Base-by-base conservation (phyloP, 1,140 invertebrate species). In the Prorops nasuta region DNA sequence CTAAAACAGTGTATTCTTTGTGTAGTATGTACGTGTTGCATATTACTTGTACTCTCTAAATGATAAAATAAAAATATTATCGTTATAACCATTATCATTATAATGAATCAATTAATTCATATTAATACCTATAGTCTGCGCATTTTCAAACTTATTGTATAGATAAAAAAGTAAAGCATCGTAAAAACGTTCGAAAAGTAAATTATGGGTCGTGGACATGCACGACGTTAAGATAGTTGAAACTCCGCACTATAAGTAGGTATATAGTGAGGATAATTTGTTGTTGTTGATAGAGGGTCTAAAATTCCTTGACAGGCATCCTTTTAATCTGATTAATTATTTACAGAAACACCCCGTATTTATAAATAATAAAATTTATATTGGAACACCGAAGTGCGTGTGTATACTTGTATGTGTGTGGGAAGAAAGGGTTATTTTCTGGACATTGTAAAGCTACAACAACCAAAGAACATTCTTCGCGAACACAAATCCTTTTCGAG, bases 131-230 rank as follows among this genome's bases (percentile, higher is more conserved):
- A 59, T 54, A 60, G 58, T 63, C 46, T 62, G 47, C 47, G 55
- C 63, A 63, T 46, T 46, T 61, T 58, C 49, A 58, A 60, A 66
- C 53, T 61, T 60, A 50, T 49, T 40, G 44, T 63, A 51, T 60
- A 59, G 47, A 66, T 60, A 67, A 60, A 64, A 64, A 65, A 52
- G 41, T 56, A 60, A 60, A 55, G 32, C 56, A 60, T 64, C 36
- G 46, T 67, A 69, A 58, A 69, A 69, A 66, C 55, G 44, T 66
- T 66, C 50, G 44, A 64, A 62, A 64, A 52, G 35, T 51, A 43
- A 57, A 50, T 17, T 28, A 21, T 4, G 8, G 7, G 3, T 16
- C 28, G 10, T 7, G 47, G 35, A 15, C 40, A 3, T 4, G 47
- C 41, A 15, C 40, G 42, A 44, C 44, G 22, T 48, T 37, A 32